Evolutionary conservation across 2,888 invertebrate species (phyloP).

Genomic region (Napeogenes inachia): DNA sequence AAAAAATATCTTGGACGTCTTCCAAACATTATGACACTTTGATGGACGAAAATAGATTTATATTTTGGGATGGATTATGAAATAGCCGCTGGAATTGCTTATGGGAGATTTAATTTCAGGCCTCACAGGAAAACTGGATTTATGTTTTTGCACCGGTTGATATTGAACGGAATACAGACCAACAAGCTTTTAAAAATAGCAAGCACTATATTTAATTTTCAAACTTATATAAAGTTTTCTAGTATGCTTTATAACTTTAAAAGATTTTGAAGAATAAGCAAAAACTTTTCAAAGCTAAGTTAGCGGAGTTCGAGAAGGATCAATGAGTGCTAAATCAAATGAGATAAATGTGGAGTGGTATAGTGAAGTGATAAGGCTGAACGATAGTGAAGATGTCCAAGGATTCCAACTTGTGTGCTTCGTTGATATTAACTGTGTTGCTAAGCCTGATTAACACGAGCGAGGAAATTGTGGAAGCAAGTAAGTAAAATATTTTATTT

Average conservation of each 20-base stretch:
- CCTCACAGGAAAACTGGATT: too few species aligned
- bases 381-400: slow-evolving; percentile 27
- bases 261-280: background rate
- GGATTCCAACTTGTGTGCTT: slow-evolving; percentile 42
- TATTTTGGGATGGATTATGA: slow-evolving; percentile 33
- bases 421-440: slow-evolving; percentile 47
- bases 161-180: background rate
- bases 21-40: slow-evolving; percentile 48
- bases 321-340: slow-evolving; percentile 51
- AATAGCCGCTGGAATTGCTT: slow-evolving; percentile 26
- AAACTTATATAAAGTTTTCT: background rate
- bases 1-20: slow-evolving; percentile 44
- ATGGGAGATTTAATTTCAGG: slow-evolving; percentile 7
- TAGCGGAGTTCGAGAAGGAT: slow-evolving; percentile 29
- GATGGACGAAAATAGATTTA: slow-evolving; percentile 38
- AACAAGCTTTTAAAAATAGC: background rate
- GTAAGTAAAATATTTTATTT: slow-evolving; percentile 45
- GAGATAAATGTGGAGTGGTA: slow-evolving; percentile 30
- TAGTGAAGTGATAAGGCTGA: slow-evolving; percentile 23
- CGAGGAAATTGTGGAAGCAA: slow-evolving; percentile 62
- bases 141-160: too few species aligned
- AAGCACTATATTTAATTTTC: background rate
- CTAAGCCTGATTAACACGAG: slow-evolving; percentile 52
- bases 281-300: slow-evolving; percentile 18
- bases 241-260: background rate